These are phyloP conservation scores for Dendroctonus ponderosae DNA, from an alignment of 1,140 invertebrate genomes.

Conservation along the genomic window DNA sequence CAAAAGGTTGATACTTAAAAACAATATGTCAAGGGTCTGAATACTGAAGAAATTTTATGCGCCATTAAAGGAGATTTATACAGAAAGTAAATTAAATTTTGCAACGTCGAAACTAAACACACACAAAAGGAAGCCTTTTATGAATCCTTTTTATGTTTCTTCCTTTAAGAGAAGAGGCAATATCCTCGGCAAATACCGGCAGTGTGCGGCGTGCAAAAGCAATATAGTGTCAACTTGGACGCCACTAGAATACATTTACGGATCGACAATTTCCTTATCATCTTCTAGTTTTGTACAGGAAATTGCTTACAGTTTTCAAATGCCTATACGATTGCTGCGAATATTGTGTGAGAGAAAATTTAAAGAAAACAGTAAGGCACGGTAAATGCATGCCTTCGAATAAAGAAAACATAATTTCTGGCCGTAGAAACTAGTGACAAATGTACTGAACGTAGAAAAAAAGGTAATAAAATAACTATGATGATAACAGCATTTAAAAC, in stretches of 20 bases:
- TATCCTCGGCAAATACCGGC: slow-evolving; percentile 33
- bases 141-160: slow-evolving; percentile 33
- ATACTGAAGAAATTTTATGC: slow-evolving; percentile 13
- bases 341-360: slow-evolving; percentile 13
- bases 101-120: slow-evolving; percentile 24
- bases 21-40: background rate
- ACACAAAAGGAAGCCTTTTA: slow-evolving; percentile 30
- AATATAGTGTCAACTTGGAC: slow-evolving; percentile 37
- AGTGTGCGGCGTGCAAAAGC: slow-evolving; percentile 28
- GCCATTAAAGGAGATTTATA: slow-evolving; percentile 19
- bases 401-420: no score
- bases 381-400: no score
- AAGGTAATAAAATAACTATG: no score
- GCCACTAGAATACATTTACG: slow-evolving; percentile 35
- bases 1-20: background rate
- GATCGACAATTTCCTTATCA: slow-evolving; percentile 36
- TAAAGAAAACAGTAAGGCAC: background rate
- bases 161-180: slow-evolving; percentile 33
- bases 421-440: no score
- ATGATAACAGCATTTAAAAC: no score
- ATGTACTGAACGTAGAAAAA: no score
- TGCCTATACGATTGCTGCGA: slow-evolving; percentile 23
- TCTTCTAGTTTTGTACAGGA: slow-evolving; percentile 34
- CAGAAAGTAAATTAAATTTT: slow-evolving; percentile 26
- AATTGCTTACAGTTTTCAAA: slow-evolving; percentile 32